Evolutionary conservation across 2,888 invertebrate genomes (phyloP), one percentile per base, ranked within the genome.

Genomic region (Eilema caniola): DNA sequence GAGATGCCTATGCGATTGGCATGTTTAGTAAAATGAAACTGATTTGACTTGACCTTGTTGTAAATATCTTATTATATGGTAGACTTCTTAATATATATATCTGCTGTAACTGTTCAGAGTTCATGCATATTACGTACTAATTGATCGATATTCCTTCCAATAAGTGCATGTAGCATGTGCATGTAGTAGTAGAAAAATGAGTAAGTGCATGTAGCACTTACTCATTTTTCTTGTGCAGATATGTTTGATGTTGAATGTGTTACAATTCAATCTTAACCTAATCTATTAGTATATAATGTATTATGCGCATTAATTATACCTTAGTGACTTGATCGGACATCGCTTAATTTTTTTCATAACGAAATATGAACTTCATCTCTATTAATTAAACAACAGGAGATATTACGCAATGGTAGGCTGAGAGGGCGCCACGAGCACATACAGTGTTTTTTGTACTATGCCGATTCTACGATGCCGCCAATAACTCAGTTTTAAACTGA

Each of bases 191-290:
- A n/a, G n/a, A n/a, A n/a, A n/a, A n/a, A n/a, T n/a, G n/a, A n/a
- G n/a, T n/a, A n/a, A n/a, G n/a, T n/a, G n/a, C n/a, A n/a, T n/a
- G n/a, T n/a, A n/a, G n/a, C 67, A 74, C 65, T 69, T 70, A 71
- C 64, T 67, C 70, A 70, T 76, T 79, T 77, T 72, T 10, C 25
- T 74, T 69, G 72, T 71, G 71, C 75, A 78, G 82, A 82, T 82
- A 82, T 82, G 82, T 82, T 67, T 73, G 73, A 78, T 79, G 72
- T 69, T 75, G 62, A 72, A 75, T 72, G 73, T 73, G 70, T 72
- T 62, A 71, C 68, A 70, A 77, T 56, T 65, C 65, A 71, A 66
- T 72, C 66, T 68, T 77, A 73, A 70, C 20, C 23, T 70, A 73
- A 70, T 75, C 72, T 80, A 80, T 60, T 69, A 71, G 69, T 41